phyloP scores from a whole-genome alignment of 2,113 vertebrate species.

The Leucopsar rothschildi region DNA sequence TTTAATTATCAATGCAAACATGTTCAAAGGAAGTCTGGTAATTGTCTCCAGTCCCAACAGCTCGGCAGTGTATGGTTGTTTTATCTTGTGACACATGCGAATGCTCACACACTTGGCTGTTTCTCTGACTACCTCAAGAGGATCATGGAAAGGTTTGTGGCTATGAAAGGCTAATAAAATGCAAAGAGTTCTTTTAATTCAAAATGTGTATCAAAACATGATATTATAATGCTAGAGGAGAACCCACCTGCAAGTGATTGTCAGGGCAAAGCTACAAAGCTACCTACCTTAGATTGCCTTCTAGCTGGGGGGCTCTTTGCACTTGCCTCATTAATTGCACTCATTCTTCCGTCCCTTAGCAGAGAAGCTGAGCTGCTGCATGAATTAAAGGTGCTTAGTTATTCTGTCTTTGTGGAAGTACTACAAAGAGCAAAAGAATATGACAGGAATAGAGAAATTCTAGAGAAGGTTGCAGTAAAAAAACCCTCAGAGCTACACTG shows the following conservation, averaged over 20 bases:
- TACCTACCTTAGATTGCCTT: not conserved
- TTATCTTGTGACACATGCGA: not conserved
- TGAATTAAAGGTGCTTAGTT: not conserved
- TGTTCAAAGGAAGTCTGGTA: not conserved
- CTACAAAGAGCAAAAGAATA: not conserved
- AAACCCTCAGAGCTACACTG: not conserved
- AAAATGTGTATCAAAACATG: not conserved
- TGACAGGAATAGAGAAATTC: not conserved
- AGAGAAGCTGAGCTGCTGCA: not conserved
- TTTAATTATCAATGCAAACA: not conserved
- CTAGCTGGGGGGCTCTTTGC: not conserved
- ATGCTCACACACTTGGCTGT: not conserved
- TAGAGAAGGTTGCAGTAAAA: not conserved
- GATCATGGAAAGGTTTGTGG: not conserved
- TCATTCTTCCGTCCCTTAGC: not conserved
- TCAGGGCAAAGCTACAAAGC: not conserved
- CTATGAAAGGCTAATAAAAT: not conserved
- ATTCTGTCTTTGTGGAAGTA: not conserved
- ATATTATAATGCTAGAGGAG: not conserved
- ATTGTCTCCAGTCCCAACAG: not conserved
- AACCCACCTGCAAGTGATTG: not conserved
- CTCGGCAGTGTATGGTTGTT: not conserved
- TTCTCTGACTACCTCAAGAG: not conserved
- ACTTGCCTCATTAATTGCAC: not conserved
- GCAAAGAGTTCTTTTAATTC: not conserved